Evolutionary conservation across 2,888 invertebrate genomes (phyloP), one percentile per base, ranked within the genome.

Genomic region (Lycophotia porphyrea): DNA sequence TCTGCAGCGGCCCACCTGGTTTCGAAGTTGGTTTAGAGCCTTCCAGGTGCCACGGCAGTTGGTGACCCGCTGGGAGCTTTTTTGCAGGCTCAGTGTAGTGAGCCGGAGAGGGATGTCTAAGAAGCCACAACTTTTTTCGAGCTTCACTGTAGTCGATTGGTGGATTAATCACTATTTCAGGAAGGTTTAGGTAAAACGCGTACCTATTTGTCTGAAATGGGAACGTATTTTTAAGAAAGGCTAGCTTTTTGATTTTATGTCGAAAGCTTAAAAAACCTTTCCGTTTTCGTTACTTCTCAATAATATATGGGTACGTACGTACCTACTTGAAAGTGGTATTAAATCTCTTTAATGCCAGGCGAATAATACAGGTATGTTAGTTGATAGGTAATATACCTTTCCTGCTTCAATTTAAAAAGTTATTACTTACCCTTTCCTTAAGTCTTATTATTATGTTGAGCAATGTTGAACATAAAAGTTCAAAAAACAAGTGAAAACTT

Each of bases 401-500:
- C 21, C 15, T 8, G 39, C 18, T 73, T 24, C 34, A 74, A 67
- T 49, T 67, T 49, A 63, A 66, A 80, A 34, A 15, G 13, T 31
- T 47, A 49, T 39, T 61, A 49, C 42, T 67, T 63, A 67, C 39
- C 70, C 66, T 49, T 70, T 64, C 24, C 39, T 60, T 42, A 79
- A 82, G 18, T 64, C 31, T 34, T 55, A 74, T 55, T 65, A 72
- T 39, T 61, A 69, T 69, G 71, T 66, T 63, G 69, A 60, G 21
- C 69, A 81, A 70, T 80, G 60, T 49, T 81, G 44, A 69, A 52
- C 42, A 63, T 61, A 80, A 69, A 81, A 69, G 52, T 69, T 63
- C 5, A 60, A 73, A 71, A 60, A 77, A 60, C 44, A 72, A 78
- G 70, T 67, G 31, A 52, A 71, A 81, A 78, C 63, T 74, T 84